Base-by-base conservation (phyloP, 2,797 vertebrate genomes). In the Propithecus deckenii region DNA sequence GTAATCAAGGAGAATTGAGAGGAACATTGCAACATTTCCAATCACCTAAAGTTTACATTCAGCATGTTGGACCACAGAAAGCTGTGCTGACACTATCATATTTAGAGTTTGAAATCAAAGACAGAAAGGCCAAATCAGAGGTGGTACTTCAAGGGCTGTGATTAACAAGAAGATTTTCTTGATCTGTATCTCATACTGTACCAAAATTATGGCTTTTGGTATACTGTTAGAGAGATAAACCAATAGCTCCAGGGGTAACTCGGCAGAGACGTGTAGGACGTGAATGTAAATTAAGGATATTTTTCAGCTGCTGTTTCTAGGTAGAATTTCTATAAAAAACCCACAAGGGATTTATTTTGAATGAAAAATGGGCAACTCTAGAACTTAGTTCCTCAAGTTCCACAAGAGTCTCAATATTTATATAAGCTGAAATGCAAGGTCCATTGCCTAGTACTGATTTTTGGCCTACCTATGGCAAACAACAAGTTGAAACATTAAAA, bases 131-230 rank as follows among this genome's bases (percentile, higher is more conserved):
- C 91, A 91, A 63, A 94, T 74, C 63, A 46, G 23, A 12, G 18
- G 11, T 90, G 78, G n/a, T 35, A 89, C 69, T 90, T 95, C 23
- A 90, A 88, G 61, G 32, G 41, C 32, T 87, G 13, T 61, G 28
- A 92, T 94, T 88, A 92, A 94, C 32, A 95, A 94, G 50, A 25
- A 93, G 59, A 89, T 75, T 93, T 86, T 91, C 91, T 88, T 94
- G 50, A 75, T 65, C 63, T 71, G 0, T 89, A 86, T 30, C n/a
- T 93, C 48, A 84, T 30, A 83, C 22, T 87, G 13, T 41, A 91
- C 46, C 10, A 74, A 55, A 92, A 79, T 69, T 50, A 75, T 43
- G 5, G 20, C 46, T 86, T 93, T 52, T 38, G 41, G 22, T 81
- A 25, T 38, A 89, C 43, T 85, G 76, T 83, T 74, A 13, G 52